Conservation (phyloP, 2,113 vertebrate species). For the Corydoras sp. region DNA sequence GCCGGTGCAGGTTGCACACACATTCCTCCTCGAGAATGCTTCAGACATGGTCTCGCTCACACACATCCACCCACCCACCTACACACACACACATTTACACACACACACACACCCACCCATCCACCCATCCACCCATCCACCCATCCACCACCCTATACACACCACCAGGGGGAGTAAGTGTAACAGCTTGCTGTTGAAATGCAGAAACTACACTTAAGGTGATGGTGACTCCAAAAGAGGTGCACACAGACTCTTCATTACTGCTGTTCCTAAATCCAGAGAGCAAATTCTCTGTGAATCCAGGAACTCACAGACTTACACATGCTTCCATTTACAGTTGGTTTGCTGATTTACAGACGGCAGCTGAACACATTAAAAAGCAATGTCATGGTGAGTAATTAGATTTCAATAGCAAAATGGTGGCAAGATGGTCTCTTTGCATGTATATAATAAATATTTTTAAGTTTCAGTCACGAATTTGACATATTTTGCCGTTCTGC, state of each 20-base stretch:
- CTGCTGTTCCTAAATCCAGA: no score
- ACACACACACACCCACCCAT: background rate
- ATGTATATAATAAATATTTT: no score
- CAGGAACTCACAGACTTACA: constrained; percentile 26
- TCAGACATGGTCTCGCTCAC: constrained; percentile 47
- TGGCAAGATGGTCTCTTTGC: no score
- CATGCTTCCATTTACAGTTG: constrained; percentile 17
- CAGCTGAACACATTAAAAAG: no score
- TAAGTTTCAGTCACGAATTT: no score
- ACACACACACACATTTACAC: constrained; percentile 27
- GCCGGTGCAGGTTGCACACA: constrained; percentile 22
- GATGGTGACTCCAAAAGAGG: background rate
- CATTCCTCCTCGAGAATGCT: constrained; percentile 50
- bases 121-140: background rate
- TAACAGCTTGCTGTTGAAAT: constrained; percentile 23
- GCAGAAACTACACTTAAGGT: background rate
- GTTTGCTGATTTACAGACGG: background rate
- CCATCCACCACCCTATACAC: background rate
- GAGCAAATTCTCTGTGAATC: constrained; percentile 6
- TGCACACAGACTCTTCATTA: constrained; percentile 4
- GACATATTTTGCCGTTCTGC: no score
- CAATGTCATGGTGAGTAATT: no score
- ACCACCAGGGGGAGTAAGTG: constrained; percentile 44
- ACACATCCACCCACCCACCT: constrained; percentile 4
- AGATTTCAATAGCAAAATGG: no score